phyloP scores from a whole-genome alignment of 37 sponge, comb jelly and placozoan species.

The Halisarca cf. caerulea region DNA sequence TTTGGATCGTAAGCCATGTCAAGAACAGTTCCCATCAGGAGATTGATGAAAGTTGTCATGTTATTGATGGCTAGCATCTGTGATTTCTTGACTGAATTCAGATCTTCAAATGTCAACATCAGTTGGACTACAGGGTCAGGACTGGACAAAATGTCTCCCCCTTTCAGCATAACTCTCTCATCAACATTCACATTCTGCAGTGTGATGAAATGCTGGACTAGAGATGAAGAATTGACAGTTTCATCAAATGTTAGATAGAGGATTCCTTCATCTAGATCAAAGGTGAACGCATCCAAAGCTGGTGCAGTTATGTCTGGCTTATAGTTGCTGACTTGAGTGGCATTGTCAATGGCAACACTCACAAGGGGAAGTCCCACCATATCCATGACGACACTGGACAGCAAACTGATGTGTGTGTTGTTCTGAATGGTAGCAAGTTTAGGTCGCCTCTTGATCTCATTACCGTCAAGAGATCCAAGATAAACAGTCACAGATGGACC shows the following conservation, averaged over 20 bases:
- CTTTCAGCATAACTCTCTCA: slow-evolving; percentile 13
- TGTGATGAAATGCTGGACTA: slow-evolving; percentile 52
- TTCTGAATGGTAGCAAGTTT: slow-evolving; percentile 53
- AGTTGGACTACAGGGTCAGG: slow-evolving; percentile 64
- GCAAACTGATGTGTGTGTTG: slow-evolving; percentile 71
- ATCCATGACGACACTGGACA: slow-evolving; percentile 41
- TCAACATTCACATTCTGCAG: slow-evolving; percentile 42
- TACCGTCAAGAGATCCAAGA: slow-evolving; percentile 61
- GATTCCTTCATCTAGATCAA: slow-evolving; percentile 80
- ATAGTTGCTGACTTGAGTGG: slow-evolving; percentile 36
- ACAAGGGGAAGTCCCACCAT: slow-evolving; percentile 64
- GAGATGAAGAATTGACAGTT: slow-evolving; percentile 72
- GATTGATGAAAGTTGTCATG: slow-evolving; percentile 51
- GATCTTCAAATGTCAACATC: slow-evolving; percentile 47
- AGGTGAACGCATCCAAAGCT: slow-evolving; percentile 56
- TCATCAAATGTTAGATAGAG: slow-evolving; percentile 84
- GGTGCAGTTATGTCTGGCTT: slow-evolving; percentile 66
- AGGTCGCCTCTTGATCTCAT: slow-evolving; percentile 68
- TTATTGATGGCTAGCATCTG: slow-evolving; percentile 54
- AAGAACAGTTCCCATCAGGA: slow-evolving; percentile 44
- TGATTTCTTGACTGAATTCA: slow-evolving; percentile 66
- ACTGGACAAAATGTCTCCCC: slow-evolving; percentile 36
- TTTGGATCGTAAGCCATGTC: slow-evolving; percentile 66
- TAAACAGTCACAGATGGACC: slow-evolving; percentile 66
- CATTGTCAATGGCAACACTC: slow-evolving; percentile 38